Evolutionary conservation across 2,797 vertebrate genomes (phyloP), one percentile per base, ranked within the genome.

Genomic region (Aselliscus stoliczkanus): DNA sequence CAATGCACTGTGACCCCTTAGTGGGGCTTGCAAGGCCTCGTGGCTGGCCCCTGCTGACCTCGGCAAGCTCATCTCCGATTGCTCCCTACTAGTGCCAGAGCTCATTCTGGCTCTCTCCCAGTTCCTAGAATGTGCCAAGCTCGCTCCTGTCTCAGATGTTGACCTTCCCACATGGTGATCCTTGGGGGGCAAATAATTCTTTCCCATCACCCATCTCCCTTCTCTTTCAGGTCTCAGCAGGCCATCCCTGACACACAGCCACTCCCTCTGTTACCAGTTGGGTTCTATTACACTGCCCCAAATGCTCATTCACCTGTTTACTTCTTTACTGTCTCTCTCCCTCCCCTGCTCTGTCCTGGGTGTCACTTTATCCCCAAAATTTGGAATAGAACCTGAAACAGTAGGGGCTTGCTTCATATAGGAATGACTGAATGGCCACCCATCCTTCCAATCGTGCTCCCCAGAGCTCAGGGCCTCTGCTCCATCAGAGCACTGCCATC

Each of bases 391-490:
- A 29, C 20, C 17, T 44, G 44, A 37, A 83, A 39, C 37, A 5
- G 72, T 21, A 60, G 60, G 25, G 37, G 25, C 50, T 77, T 15
- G 39, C 11, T 50, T 83, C 82, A 31, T 18, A 1, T 20, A 27
- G 5, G 52, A 70, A 31, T 20, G 18, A 37, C n/a, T 18, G 23
- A 79, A 21, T 13, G 14, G 47, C 11, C 64, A 70, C 18, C n/a
- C n/a, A 39, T 18, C 2, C 37, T 39, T 27, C n/a, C 0, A 8
- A 1, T 25, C 67, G 11, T 0, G 5, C 18, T 27, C 13, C 27
- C 81, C 39, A 44, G 50, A 27, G 58, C 29, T 80, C 67, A 11
- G 54, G n/a, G 56, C 29, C 54, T 70, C 56, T 11, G 9, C 13
- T 23, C 13, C 20, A 13, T 37, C 37, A n/a, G 18, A 56, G 44